phyloP scores from a whole-genome alignment of 2,888 invertebrate species.

The Alentia gelatinosa region DNA sequence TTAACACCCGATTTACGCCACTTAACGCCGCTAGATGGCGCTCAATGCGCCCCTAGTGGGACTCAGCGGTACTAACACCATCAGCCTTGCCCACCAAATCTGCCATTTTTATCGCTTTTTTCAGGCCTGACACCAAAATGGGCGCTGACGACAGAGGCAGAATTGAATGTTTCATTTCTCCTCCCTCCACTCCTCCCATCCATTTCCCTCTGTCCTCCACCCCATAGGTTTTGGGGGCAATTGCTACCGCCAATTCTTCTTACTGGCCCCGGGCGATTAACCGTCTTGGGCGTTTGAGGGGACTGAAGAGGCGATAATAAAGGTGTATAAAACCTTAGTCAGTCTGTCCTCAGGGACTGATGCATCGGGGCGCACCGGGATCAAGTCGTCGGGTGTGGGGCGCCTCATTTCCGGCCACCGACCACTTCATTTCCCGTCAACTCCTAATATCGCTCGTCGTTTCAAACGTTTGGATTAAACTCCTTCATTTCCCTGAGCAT shows the following conservation, averaged over 20 bases:
- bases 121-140: neutral
- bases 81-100: neutral
- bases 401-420: neutral
- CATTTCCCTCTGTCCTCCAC: neutral
- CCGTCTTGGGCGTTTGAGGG: neutral
- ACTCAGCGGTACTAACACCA: neutral
- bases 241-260: neutral
- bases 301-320: slow-evolving; percentile 3
- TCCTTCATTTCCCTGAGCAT: too few species aligned
- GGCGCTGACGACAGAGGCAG: neutral
- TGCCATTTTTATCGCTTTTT: neutral
- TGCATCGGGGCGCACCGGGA: neutral
- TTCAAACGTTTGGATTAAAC: too few species aligned
- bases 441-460: too few species aligned
- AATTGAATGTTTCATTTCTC: neutral
- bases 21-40: neutral
- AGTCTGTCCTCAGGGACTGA: slow-evolving; percentile 8
- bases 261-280: neutral
- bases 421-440: neutral
- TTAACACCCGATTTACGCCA: neutral
- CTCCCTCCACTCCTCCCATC: neutral
- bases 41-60: neutral
- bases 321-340: neutral
- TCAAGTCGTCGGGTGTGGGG: neutral
- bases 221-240: neutral